Evolutionary conservation across 2,888 invertebrate species (phyloP), one percentile per base, ranked within the genome.

Genomic region (Cosmorhoe ocellata): DNA sequence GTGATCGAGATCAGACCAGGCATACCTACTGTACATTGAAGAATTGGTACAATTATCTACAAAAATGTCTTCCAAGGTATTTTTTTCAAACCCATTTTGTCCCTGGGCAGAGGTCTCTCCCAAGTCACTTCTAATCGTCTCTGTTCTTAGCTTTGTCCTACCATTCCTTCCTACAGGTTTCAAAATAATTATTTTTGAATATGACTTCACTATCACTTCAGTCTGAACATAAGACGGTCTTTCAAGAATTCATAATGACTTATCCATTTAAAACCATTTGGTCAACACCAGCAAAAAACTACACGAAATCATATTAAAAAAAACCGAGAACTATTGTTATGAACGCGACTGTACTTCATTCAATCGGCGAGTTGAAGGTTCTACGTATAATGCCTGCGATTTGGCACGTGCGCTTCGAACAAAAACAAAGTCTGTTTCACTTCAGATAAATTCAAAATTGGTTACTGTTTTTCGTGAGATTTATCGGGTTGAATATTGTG

Each of bases 1-100:
- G 79, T 81, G 78, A 86, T 89, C 84, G 66, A 68, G 72, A 77
- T 83, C 81, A 79, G 79, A 80, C 2, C 18, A 3, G 18, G 79
- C 81, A 71, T 75, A 77, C 78, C 79, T 76, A 78, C 73, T 69
- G 67, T 64, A 69, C 67, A 68, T 71, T 79, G 74, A 76, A 77
- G 74, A 76, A 45, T 38, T 45, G 11, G 14, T 51, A 51, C 41
- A 33, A 42, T 46, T 13, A 38, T 0, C 30, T n/a, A 13, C 14
- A 40, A 22, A 28, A 48, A 18, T 30, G 8, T 11, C 4, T 11
- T 6, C 10, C 8, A 32, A 32, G 1, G 14, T 18, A n/a, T 18
- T 18, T 33, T 18, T n/a, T n/a, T n/a, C n/a, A 18, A 18, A 18
- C 2, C 18, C 5, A 18, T 18, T 5, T 3, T 18, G 18, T 2